phyloP scores from a whole-genome alignment of 2,797 vertebrate species.

The Gallirallus australis region DNA sequence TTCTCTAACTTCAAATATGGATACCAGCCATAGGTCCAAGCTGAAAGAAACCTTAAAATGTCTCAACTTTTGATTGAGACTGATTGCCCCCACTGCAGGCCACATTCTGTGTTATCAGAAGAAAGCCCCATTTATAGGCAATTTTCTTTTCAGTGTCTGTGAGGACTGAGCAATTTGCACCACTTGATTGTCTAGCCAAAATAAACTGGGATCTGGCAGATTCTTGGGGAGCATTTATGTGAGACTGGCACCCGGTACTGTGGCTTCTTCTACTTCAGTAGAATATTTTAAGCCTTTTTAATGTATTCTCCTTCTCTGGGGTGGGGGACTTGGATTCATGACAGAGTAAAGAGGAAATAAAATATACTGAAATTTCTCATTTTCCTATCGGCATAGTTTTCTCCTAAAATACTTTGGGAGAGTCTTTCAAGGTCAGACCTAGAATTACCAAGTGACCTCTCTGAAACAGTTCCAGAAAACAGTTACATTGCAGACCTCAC shows the following conservation, averaged over 20 bases:
- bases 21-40: not conserved
- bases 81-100: not conserved
- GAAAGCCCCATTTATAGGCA: not conserved
- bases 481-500: not conserved
- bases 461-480: not conserved
- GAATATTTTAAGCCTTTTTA: not conserved
- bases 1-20: not conserved
- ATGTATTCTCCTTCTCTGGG: not conserved
- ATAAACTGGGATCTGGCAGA: accelerated
- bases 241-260: not conserved
- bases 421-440: not conserved
- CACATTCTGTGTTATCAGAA: not conserved
- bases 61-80: not conserved
- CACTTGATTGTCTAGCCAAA: not conserved
- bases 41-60: not conserved
- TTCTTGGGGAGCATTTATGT: not conserved
- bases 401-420: not conserved
- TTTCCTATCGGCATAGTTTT: not conserved
- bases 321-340: not conserved
- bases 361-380: not conserved
- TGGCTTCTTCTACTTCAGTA: not conserved
- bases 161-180: not conserved
- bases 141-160: not conserved
- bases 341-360: not conserved
- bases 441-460: not conserved